Percentiles rank a stretch among this genome's conserved stretches.
Evolutionary conservation across 2,113 vertebrate species (phyloP).

Genomic region (Pandion haliaetus): DNA sequence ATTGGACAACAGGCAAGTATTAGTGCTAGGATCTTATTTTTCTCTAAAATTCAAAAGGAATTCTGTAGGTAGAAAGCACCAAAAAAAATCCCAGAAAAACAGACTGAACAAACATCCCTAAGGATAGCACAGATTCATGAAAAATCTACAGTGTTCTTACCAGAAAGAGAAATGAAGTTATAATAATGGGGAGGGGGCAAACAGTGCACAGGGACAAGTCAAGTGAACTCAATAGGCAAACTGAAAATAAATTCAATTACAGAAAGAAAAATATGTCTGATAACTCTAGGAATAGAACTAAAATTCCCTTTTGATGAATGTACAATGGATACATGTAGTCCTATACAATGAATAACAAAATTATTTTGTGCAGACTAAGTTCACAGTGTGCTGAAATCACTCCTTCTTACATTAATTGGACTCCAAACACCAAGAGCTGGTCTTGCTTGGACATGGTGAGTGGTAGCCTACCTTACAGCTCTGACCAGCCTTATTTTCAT

Average conservation of each 20-base stretch:
- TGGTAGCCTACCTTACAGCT: neutral
- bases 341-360: neutral
- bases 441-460: neutral
- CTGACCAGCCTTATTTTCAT: neutral
- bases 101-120: neutral
- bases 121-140: neutral
- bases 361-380: neutral
- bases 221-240: neutral
- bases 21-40: neutral
- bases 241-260: neutral
- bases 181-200: neutral
- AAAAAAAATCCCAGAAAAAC: neutral
- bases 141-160: neutral
- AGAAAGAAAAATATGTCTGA: neutral
- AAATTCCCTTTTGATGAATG: neutral
- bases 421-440: neutral
- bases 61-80: neutral
- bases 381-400: neutral
- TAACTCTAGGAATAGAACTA: neutral
- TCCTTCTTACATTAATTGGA: neutral
- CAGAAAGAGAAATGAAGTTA: neutral
- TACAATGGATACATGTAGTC: neutral
- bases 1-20: neutral
- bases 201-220: neutral
- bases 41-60: neutral